Conservation (phyloP, 2,113 vertebrate species). For the Ptilonorhynchus violaceus region DNA sequence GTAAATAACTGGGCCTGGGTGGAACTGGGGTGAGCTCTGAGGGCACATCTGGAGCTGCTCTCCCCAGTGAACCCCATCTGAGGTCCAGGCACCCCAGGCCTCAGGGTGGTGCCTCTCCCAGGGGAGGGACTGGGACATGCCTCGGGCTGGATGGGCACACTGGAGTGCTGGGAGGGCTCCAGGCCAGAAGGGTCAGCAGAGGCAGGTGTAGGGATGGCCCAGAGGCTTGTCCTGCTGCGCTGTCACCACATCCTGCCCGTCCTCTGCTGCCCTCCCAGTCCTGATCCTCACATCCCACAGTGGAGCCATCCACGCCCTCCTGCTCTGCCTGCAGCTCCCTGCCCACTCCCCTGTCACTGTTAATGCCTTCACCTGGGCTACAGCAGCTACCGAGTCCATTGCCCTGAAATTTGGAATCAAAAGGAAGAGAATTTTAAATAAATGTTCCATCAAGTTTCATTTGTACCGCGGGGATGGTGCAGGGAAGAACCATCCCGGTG, state of each 20-base stretch:
- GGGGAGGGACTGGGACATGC: fast-evolving
- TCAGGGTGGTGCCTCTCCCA: not conserved
- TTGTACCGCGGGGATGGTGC: not conserved
- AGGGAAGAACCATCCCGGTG: not conserved
- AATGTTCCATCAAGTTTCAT: not conserved
- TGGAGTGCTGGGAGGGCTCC: not conserved
- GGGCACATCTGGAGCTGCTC: not conserved
- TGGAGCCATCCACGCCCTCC: not conserved
- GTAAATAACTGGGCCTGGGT: not conserved
- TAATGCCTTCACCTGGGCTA: too few species aligned
- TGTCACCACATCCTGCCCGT: not conserved
- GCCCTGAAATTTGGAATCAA: not conserved
- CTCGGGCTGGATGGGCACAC: not conserved
- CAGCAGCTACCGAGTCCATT: not conserved
- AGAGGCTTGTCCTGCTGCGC: not conserved
- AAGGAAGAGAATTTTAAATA: not conserved
- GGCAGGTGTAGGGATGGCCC: not conserved
- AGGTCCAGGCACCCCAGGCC: not conserved
- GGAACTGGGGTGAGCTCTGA: not conserved
- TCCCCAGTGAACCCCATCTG: not conserved
- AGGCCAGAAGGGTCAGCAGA: not conserved
- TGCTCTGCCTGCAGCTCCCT: not conserved
- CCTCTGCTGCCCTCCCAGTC: not conserved
- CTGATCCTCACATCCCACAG: fast-evolving
- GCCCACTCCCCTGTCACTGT: not conserved